Evolutionary conservation across 2,888 invertebrate genomes (phyloP).

Genomic region (Euclidia mi): DNA sequence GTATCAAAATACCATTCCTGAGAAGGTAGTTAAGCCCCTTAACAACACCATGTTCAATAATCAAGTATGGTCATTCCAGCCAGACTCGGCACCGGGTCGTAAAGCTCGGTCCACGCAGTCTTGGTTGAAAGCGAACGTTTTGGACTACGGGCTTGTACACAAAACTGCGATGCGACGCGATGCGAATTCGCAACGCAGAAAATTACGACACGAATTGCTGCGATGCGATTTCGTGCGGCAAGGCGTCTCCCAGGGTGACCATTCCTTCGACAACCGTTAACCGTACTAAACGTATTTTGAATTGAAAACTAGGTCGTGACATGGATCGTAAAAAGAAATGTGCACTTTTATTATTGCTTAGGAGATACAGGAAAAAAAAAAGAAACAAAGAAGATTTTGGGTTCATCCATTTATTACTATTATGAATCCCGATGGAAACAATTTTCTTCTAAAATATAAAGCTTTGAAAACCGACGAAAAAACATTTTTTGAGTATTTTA

Average conservation of each 20-base stretch:
- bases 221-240: constrained; percentile 39
- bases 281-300: too few relatives aligned
- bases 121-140: too few relatives aligned
- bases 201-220: too few relatives aligned
- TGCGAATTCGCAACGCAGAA: too few relatives aligned
- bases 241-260: constrained; percentile 24
- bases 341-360: constrained; percentile 53
- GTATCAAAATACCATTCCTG: too few relatives aligned
- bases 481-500: constrained; percentile 14
- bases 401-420: constrained; percentile 54
- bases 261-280: constrained; percentile 45
- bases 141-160: too few relatives aligned
- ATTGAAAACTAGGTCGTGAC: constrained; percentile 38
- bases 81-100: too few relatives aligned
- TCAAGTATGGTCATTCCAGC: too few relatives aligned
- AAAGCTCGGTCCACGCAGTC: too few relatives aligned
- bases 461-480: constrained; percentile 10
- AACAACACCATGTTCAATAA: too few relatives aligned
- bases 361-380: constrained; percentile 44
- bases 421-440: constrained; percentile 43
- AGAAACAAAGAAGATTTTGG: constrained; percentile 52
- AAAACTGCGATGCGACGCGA: too few relatives aligned
- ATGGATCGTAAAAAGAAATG: constrained; percentile 49
- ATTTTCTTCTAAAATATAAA: constrained; percentile 42
- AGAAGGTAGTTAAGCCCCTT: too few relatives aligned